These are phyloP conservation scores for Scatophagus argus DNA, from an alignment of 2,113 vertebrate species.

Conservation along the genomic window DNA sequence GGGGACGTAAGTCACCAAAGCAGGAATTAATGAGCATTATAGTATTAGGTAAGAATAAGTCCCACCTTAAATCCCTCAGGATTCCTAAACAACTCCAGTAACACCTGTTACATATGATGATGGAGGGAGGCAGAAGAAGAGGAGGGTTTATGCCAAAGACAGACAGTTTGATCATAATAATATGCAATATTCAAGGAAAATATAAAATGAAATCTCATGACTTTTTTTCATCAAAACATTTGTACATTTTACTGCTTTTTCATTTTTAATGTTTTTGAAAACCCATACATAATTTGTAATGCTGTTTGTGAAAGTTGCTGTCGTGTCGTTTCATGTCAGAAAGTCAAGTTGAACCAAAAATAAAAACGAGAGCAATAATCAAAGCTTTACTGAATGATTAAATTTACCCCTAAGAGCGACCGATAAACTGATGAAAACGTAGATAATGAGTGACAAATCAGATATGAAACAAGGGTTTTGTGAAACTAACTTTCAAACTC, in stretches of 20 bases:
- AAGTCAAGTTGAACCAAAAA: background rate
- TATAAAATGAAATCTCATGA: background rate
- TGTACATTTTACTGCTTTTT: background rate
- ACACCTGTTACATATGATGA: constrained; percentile 81
- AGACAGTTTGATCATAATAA: background rate
- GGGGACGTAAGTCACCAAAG: constrained; percentile 79
- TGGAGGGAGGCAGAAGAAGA: constrained; percentile 20
- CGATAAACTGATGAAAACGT: background rate
- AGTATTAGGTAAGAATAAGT: constrained; percentile 86
- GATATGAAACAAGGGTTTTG: background rate
- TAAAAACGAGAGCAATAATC: background rate
- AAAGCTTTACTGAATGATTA: background rate
- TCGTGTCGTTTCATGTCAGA: background rate
- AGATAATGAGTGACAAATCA: too few species aligned
- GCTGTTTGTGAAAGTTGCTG: too few species aligned
- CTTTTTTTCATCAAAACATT: background rate
- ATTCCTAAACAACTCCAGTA: constrained; percentile 82
- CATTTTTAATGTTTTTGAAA: background rate
- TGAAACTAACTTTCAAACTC: background rate
- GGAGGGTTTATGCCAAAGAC: background rate
- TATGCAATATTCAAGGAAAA: background rate
- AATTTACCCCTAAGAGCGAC: background rate
- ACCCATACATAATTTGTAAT: background rate
- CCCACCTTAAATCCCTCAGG: constrained; percentile 75
- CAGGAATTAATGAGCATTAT: constrained; percentile 87